These are phyloP conservation scores for Coryphaenoides rupestris DNA, from an alignment of 2,113 vertebrate species.

Conservation along the genomic window DNA sequence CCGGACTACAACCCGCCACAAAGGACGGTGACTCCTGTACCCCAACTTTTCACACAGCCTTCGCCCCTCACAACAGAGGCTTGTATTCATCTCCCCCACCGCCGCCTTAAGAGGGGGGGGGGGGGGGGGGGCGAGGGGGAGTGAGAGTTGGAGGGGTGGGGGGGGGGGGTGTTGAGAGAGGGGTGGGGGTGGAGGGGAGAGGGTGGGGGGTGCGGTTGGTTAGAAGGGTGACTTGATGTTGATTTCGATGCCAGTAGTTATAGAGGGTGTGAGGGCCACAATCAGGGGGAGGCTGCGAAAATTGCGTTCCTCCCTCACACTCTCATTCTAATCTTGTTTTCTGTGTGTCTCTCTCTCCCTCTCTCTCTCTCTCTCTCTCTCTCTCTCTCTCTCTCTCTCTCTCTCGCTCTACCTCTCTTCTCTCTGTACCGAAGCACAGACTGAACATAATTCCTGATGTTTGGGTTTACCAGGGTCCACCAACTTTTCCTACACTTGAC, in stretches of 20 bases:
- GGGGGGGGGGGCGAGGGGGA: too few relatives aligned
- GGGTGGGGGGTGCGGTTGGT: too few relatives aligned
- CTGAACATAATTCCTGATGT: background rate
- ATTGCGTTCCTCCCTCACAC: too few relatives aligned
- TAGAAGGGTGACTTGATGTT: too few relatives aligned
- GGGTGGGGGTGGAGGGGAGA: too few relatives aligned
- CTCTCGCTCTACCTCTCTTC: background rate
- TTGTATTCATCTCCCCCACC: conserved; percentile 24
- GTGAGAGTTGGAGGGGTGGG: background rate
- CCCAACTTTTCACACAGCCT: conserved; percentile 21
- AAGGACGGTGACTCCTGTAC: conserved; percentile 34
- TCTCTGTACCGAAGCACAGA: background rate
- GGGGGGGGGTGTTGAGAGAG: background rate
- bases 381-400: too few relatives aligned
- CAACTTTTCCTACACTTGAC: background rate
- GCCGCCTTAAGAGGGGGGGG: too few relatives aligned
- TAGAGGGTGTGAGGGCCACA: conserved; percentile 5
- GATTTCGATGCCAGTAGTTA: too few relatives aligned
- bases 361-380: too few relatives aligned
- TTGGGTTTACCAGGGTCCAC: background rate
- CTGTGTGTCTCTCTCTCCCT: conserved; percentile 46
- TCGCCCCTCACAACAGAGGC: background rate
- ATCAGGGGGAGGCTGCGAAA: conserved; percentile 4
- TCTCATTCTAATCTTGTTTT: too few relatives aligned
- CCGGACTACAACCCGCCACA: conserved; percentile 26